phyloP scores from a whole-genome alignment of 2,113 vertebrate genomes.

The Pachypanchax playfairii region DNA sequence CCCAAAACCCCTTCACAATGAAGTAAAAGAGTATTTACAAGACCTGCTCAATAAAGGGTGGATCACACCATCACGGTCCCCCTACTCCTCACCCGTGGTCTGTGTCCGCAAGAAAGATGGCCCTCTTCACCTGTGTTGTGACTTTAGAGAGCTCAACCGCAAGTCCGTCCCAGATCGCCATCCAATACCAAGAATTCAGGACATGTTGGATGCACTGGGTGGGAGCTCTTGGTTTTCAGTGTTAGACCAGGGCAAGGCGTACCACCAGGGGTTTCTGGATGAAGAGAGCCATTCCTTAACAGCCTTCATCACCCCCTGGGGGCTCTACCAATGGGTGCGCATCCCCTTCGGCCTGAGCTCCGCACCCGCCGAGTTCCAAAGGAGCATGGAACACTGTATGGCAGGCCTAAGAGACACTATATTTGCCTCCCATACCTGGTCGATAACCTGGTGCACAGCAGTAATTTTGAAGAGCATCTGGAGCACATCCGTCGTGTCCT shows the following conservation, averaged over 20 bases:
- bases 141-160: background rate
- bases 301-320: constrained; percentile 1
- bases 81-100: background rate
- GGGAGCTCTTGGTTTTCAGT: constrained; percentile 12
- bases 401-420: constrained; percentile 7
- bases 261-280: constrained; percentile 9
- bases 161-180: background rate
- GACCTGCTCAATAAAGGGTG: constrained; percentile 6
- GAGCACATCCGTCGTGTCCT: constrained; percentile 3
- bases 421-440: background rate
- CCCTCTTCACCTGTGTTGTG: background rate
- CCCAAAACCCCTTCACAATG: constrained; percentile 6
- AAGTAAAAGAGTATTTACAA: constrained; percentile 10
- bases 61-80: constrained; percentile 9
- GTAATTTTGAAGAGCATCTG: background rate
- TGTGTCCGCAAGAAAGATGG: constrained; percentile 1
- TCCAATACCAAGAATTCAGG: constrained; percentile 1
- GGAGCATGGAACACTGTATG: constrained; percentile 7
- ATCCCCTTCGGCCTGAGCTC: constrained; percentile 7
- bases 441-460: constrained; percentile 4
- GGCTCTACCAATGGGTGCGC: background rate
- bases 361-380: background rate
- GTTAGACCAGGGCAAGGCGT: constrained; percentile 6
- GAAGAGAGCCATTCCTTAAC: background rate
- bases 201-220: constrained; percentile 16